phyloP scores from a whole-genome alignment of 2,113 vertebrate genomes.

The Archilochus colubris region DNA sequence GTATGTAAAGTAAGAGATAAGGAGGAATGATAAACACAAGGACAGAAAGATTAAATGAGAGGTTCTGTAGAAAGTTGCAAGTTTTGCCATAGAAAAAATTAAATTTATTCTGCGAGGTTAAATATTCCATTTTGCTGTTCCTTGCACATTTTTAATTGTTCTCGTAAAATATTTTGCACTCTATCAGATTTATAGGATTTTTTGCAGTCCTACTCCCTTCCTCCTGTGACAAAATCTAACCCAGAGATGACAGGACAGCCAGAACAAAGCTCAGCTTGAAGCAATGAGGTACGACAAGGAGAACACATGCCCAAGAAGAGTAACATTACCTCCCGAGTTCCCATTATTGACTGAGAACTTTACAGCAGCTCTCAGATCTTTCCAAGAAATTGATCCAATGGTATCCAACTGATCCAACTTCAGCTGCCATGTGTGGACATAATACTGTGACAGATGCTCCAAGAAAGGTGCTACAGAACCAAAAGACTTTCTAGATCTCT shows the following conservation, averaged over 20 bases:
- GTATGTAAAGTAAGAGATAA: accelerated
- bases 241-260: neutral
- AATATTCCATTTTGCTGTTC: neutral
- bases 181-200: neutral
- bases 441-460: no score
- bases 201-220: neutral
- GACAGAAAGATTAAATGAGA: neutral
- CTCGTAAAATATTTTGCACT: neutral
- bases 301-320: neutral
- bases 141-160: neutral
- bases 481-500: neutral
- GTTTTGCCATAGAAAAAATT: neutral
- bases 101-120: neutral
- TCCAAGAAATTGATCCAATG: neutral
- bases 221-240: neutral
- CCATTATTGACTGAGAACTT: neutral
- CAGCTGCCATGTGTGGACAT: no score
- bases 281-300: neutral
- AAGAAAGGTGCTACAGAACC: no score
- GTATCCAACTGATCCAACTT: neutral
- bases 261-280: neutral
- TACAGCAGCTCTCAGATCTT: neutral
- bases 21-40: neutral
- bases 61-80: neutral
- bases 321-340: neutral